Evolutionary conservation across 2,113 vertebrate species (phyloP).

Genomic region (Aramus guarauna): DNA sequence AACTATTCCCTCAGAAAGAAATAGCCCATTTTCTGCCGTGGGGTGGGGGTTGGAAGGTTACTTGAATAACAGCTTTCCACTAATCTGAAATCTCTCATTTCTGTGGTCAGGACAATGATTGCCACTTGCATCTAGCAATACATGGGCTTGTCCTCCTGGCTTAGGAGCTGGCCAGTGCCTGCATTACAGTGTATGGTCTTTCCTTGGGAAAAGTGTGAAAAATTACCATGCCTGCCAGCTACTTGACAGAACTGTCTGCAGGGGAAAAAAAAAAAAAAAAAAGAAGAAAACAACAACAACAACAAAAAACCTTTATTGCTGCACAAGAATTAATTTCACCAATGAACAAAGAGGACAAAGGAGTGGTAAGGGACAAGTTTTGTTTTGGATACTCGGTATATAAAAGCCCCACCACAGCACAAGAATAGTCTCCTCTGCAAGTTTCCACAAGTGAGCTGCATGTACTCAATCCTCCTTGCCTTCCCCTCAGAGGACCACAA

Average conservation of each 20-base stretch:
- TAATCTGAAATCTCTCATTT: neutral
- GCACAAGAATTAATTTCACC: neutral
- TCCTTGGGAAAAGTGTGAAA: neutral
- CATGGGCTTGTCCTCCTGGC: neutral
- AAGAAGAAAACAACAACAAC: too few species aligned
- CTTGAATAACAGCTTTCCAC: neutral
- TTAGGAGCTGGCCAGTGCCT: neutral
- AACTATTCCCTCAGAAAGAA: neutral
- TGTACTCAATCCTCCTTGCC: neutral
- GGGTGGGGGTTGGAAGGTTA: accelerated
- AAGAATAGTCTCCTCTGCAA: neutral
- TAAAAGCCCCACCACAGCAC: neutral
- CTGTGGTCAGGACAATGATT: neutral
- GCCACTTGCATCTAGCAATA: neutral
- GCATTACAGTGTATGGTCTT: neutral
- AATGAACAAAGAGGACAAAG: neutral
- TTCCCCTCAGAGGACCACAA: neutral
- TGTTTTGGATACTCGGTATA: neutral
- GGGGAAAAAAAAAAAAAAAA: too few species aligned
- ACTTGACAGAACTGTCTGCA: neutral
- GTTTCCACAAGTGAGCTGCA: neutral
- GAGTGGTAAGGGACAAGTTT: neutral
- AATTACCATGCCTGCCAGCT: neutral
- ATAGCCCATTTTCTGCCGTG: neutral
- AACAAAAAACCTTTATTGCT: neutral